Base-by-base conservation (phyloP, 2,888 invertebrate species). In the Magallana nippona region DNA sequence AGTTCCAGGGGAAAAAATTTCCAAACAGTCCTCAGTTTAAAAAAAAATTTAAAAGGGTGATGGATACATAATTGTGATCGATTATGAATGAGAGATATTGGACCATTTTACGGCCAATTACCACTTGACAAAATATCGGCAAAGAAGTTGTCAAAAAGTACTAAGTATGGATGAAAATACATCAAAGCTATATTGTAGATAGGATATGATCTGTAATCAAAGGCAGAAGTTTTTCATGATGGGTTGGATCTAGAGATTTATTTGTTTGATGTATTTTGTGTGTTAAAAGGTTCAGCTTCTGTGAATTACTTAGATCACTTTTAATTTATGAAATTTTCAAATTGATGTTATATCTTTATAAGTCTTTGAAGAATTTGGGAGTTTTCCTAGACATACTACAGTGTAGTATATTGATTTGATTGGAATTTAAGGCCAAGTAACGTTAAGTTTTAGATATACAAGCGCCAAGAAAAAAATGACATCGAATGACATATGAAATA, bases 61-160 rank as follows among this genome's bases (percentile, higher is more conserved):
- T 80, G 80, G 80, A 80, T 80, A 58, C 32, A 56, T 80, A 56
- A 57, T 80, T 81, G 62, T 63, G 81, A 81, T 81, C 81, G 81
- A 81, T 58, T 57, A 57, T 57, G 44, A 57, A 62, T 57, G 81
- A 81, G 57, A 57, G 57, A 57, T 62, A 81, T 81, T 32, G 81
- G 81, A n/a, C 81, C 81, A 81, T 81, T 81, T 81, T 81, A 81
- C 63, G 81, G 81, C 63, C 81, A 62, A 81, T 81, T 81, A 81
- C 32, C 81, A 11, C 32, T 32, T 81, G 81, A 81, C 60, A 44
- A 81, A 81, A 81, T 81, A 81, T 81, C 62, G 60, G 17, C 32
- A 60, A 81, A 81, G 62, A 62, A 44, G 19, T 71, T 71, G 71
- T 71, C 71, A 71, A 71, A 71, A 71, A 71, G 71, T 71, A 71